Evolutionary conservation across 1,140 invertebrate species (phyloP).

Genomic region (Magallana gigas): DNA sequence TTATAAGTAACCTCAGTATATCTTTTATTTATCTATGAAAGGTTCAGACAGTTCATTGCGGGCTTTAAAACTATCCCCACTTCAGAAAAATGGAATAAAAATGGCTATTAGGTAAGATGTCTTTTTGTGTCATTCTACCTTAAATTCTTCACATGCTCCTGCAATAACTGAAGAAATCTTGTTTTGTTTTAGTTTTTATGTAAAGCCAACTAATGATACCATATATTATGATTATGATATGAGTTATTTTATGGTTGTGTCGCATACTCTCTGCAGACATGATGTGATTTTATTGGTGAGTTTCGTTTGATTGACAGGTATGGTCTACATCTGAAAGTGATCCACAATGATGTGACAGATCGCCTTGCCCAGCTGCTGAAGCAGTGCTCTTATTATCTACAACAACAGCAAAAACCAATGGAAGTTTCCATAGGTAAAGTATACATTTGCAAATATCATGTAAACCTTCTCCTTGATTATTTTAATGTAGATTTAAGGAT

Average conservation of each 20-base stretch:
- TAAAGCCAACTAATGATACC: too few relatives aligned
- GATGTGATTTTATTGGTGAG: not conserved
- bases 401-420: conserved; percentile 72
- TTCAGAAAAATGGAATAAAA: conserved; percentile 75
- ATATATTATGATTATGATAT: too few relatives aligned
- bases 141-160: too few relatives aligned
- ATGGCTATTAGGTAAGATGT: conserved; percentile 71
- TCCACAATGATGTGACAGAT: conserved; percentile 73
- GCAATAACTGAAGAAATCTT: too few relatives aligned
- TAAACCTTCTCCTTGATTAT: too few relatives aligned
- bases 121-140: not conserved
- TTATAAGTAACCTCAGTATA: not conserved
- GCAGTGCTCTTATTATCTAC: conserved; percentile 70
- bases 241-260: too few relatives aligned
- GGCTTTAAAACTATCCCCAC: conserved; percentile 67
- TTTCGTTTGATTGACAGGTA: conserved; percentile 63
- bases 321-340: conserved; percentile 76
- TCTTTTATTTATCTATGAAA: conserved; percentile 46
- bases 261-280: too few relatives aligned
- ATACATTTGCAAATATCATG: not conserved
- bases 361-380: conserved; percentile 73
- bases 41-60: conserved; percentile 72
- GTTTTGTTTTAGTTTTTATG: too few relatives aligned
- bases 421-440: conserved; percentile 41
- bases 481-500: too few relatives aligned